Evolutionary conservation across 30 jellyfish, hydroid and myxozoan species (phyloP), one percentile per base, ranked within the genome.

Genomic region (Mastigias papua): DNA sequence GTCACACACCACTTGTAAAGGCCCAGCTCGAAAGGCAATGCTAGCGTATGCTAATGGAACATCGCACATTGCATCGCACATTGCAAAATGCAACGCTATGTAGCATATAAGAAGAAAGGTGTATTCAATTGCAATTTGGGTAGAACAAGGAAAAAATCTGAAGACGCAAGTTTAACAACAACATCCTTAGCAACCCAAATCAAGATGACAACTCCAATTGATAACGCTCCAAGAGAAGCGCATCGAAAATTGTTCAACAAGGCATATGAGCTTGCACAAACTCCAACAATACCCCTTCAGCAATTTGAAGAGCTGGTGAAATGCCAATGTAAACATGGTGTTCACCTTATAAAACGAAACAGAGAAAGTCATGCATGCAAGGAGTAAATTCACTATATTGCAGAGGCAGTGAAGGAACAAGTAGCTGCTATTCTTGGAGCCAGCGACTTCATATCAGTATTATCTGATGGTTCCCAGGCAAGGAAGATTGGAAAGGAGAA

Each of bases 381-480:
- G 33, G 86, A 73, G 22, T 73, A 31, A 20, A 73, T 73, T 37
- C 20, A 73, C 34, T 17, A 46, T 48, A 22, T 73, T 34, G 21
- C 86, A 31, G 86, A 34, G 8, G 88, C 85, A 21, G 69, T 77
- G 49, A 77, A 57, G 58, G 88, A 77, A 77, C 46, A 77, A 77
- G 68, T 49, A 22, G 88, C 84, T 25, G 88, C 30, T 19, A 77
- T 77, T 27, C 68, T 49, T 16, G 88, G 37, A 21, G 25, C 77
- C 83, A 77, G 88, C 88, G 27, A 79, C 32, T 80, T 81, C 82
- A 85, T 85, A 91, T 27, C 96, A 27, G 63, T 79, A 3, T 91
- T 87, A 20, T 79, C 96, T 20, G 94, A 87, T 76, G 83, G 96
- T 19, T 2, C 61, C 48, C 96, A 79, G 72, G 96, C 96, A 21